These are phyloP conservation scores for Oscheius onirici DNA, from an alignment of 2,888 invertebrate genomes.

Conservation along the genomic window DNA sequence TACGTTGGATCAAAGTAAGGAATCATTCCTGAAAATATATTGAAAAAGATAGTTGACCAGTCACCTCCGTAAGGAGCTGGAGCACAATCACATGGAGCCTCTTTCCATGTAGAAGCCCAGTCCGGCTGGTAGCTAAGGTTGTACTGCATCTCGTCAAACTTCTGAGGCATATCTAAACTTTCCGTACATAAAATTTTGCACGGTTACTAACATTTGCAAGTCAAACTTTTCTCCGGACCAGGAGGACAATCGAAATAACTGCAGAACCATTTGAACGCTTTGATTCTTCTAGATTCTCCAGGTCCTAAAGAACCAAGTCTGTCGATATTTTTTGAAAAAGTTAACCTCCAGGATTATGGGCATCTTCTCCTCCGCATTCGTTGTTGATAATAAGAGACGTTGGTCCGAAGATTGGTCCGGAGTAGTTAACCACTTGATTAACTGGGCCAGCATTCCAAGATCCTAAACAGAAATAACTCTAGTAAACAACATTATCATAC, in stretches of 20 bases:
- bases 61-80: constrained; percentile 61
- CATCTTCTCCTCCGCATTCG: constrained; percentile 65
- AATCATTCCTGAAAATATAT: constrained; percentile 44
- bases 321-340: background rate
- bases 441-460: constrained; percentile 55
- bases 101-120: constrained; percentile 62
- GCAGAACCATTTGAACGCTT: constrained; percentile 69
- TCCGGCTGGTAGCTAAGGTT: constrained; percentile 61
- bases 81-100: constrained; percentile 60
- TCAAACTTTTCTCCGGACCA: constrained; percentile 42
- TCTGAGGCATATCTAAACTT: constrained; percentile 56
- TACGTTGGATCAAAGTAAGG: constrained; percentile 64
- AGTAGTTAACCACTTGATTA: constrained; percentile 55
- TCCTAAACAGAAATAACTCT: constrained; percentile 35
- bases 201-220: constrained; percentile 57
- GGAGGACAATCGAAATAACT: constrained; percentile 57
- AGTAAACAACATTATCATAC: constrained; percentile 34
- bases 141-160: constrained; percentile 55
- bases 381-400: constrained; percentile 66
- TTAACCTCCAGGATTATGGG: constrained; percentile 41
- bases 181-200: background rate
- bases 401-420: constrained; percentile 63
- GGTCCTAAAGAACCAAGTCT: constrained; percentile 45
- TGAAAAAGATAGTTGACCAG: background rate
- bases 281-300: constrained; percentile 66